These are phyloP conservation scores for Athene noctua DNA, from an alignment of 2,113 vertebrate species.

Conservation along the genomic window DNA sequence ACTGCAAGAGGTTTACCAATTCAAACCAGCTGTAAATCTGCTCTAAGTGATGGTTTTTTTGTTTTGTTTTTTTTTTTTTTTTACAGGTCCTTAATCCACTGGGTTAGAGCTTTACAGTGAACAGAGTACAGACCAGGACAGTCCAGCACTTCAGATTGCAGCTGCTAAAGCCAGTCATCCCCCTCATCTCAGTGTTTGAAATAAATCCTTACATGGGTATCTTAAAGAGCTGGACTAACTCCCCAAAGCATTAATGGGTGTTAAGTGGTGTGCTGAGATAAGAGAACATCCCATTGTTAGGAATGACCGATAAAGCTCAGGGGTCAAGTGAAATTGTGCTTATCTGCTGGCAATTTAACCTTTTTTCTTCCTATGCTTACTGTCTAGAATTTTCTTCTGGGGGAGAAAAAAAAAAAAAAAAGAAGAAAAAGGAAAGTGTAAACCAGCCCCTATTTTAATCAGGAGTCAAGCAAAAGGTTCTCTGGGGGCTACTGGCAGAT, in stretches of 20 bases:
- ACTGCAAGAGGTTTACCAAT: not conserved
- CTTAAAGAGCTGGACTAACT: slow-evolving; percentile 44
- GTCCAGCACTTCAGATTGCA: not conserved
- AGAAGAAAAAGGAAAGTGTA: slow-evolving; percentile 20
- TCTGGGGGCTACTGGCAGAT: not conserved
- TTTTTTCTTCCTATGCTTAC: slow-evolving; percentile 44
- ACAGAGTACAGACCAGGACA: not conserved
- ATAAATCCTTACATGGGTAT: slow-evolving; percentile 68
- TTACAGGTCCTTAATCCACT: not conserved
- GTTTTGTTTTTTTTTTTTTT: not conserved
- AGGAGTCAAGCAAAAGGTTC: not conserved
- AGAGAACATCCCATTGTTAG: slow-evolving; percentile 58
- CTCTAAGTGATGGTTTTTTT: not conserved
- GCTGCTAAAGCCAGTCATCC: slow-evolving; percentile 24
- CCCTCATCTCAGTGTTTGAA: slow-evolving; percentile 49
- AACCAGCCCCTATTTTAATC: not conserved
- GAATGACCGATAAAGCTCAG: slow-evolving; percentile 42
- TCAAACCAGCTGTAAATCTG: not conserved
- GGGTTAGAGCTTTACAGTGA: slow-evolving; percentile 19
- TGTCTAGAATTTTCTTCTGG: slow-evolving; percentile 32
- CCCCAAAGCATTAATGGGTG: slow-evolving; percentile 67
- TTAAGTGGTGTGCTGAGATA: slow-evolving; percentile 67
- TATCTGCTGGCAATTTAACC: slow-evolving; percentile 53
- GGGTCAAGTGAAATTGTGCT: slow-evolving; percentile 64
- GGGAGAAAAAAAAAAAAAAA: not conserved